Evolutionary conservation across 2,797 vertebrate species (phyloP).

Genomic region (Anisognathus igniventris): DNA sequence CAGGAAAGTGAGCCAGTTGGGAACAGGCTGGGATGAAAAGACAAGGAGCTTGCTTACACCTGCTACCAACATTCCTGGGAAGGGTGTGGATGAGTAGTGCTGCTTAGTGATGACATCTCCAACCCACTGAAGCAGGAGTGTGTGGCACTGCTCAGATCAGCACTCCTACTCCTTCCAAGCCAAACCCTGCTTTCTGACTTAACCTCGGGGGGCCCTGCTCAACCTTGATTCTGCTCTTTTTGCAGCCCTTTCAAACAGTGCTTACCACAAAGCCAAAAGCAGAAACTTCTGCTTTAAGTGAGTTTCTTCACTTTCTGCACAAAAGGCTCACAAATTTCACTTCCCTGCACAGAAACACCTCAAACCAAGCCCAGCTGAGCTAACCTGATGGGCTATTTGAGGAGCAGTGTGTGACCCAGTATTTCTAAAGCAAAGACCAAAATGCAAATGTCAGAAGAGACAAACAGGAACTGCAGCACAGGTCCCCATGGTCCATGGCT

Average conservation of each 20-base stretch:
- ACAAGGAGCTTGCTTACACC: background rate
- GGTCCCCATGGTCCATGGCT: background rate
- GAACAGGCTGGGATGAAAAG: background rate
- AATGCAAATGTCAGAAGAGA: background rate
- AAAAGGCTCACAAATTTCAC: background rate
- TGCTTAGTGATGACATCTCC: background rate
- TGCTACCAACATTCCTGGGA: background rate
- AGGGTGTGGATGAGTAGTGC: background rate
- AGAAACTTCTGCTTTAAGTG: background rate
- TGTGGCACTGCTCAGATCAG: background rate
- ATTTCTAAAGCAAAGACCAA: background rate
- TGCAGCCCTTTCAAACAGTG: background rate
- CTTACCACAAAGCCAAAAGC: background rate
- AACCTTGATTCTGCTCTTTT: background rate
- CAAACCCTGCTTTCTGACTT: background rate
- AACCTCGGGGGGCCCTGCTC: rapidly evolving
- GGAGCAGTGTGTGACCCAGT: background rate
- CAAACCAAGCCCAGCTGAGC: background rate
- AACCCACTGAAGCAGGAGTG: background rate
- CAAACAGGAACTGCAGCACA: background rate
- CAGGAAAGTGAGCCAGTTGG: background rate
- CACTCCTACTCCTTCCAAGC: background rate
- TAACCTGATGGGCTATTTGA: background rate
- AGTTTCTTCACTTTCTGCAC: background rate
- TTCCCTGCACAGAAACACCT: background rate